Evolutionary conservation across 2,113 vertebrate species (phyloP), one percentile per base, ranked within the genome.

Genomic region (Lepus timidus): DNA sequence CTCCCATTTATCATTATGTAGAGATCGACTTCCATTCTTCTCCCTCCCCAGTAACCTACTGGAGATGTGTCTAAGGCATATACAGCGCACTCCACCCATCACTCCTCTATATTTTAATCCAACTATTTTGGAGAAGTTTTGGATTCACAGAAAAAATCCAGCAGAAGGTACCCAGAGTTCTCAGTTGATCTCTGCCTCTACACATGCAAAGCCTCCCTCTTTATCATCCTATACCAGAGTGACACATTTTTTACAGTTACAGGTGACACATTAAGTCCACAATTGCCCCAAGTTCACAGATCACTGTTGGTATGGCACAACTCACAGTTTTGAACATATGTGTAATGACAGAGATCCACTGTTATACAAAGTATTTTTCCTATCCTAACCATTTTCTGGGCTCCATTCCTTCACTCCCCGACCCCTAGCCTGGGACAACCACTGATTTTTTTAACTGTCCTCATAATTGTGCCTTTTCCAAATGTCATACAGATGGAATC

Each of bases 171-270:
- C 14, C 49, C 6, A 67, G n/a, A 68, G 20, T 78, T 58, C 10
- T 31, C 16, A n/a, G 9, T 36, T 19, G 31, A 0, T 0, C 51
- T 13, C 9, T 76, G 31, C 6, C 65, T 12, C 6, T 0, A 51
- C 8, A 27, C 39, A 31, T 25, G 6, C 52, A 61, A 27, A 84
- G 2, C 19, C 78, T 78, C 29, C 36, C 12, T 3, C 2, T 4
- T 5, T 23, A 6, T 4, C 31, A 31, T 25, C 23, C 62, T 0
- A 0, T 19, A 23, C 8, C 62, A 90, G 58, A 75, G 14, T 8
- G 3, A 20, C n/a, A 16, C 61, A 13, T 29, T 80, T 71, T 25
- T 61, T 73, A 85, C 4, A 61, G 17, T 36, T 39, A 36, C 36
- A 11, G 5, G 0, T 11, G 61, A 44, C 17, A 78, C 16, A 1